phyloP scores from a whole-genome alignment of 2,888 invertebrate species.

The Epirrhoe alternata region DNA sequence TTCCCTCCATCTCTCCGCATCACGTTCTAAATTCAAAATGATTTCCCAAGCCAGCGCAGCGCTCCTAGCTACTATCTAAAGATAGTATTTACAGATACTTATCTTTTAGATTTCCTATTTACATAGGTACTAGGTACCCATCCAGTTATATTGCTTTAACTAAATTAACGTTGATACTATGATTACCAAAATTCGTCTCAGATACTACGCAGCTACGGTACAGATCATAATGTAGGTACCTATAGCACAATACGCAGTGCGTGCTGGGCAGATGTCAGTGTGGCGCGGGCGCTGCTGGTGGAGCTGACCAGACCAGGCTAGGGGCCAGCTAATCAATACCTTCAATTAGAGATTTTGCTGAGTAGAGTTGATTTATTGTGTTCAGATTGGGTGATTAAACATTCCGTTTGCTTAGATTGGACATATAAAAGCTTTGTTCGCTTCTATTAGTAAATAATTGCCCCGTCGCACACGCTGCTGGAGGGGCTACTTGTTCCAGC shows the following conservation, averaged over 20 bases:
- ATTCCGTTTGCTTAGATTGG: slow-evolving; percentile 20
- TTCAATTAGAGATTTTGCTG: slow-evolving; percentile 6
- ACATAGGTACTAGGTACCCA: too few relatives aligned
- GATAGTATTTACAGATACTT: not conserved
- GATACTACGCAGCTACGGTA: too few relatives aligned
- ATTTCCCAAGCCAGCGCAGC: slow-evolving; percentile 1
- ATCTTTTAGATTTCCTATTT: not conserved
- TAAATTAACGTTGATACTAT: not conserved
- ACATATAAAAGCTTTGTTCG: slow-evolving; percentile 18
- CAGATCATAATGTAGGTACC: too few relatives aligned
- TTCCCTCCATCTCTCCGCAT: not conserved
- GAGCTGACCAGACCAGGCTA: too few relatives aligned
- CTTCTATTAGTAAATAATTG: slow-evolving; percentile 17
- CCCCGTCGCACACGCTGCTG: slow-evolving; percentile 5
- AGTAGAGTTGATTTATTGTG: slow-evolving; percentile 22
- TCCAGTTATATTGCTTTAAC: not conserved
- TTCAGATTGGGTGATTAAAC: slow-evolving; percentile 11
- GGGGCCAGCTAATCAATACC: slow-evolving; percentile 4
- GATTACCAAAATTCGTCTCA: too few relatives aligned
- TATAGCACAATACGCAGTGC: not conserved
- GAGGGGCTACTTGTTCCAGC: slow-evolving; percentile 11
- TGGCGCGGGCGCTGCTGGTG: not conserved
- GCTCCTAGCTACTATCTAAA: not conserved
- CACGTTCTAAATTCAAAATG: slow-evolving; percentile 4
- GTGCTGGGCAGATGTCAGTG: not conserved